Conservation (phyloP, 2,888 invertebrate genomes). For the Trissolcus japonicus region DNA sequence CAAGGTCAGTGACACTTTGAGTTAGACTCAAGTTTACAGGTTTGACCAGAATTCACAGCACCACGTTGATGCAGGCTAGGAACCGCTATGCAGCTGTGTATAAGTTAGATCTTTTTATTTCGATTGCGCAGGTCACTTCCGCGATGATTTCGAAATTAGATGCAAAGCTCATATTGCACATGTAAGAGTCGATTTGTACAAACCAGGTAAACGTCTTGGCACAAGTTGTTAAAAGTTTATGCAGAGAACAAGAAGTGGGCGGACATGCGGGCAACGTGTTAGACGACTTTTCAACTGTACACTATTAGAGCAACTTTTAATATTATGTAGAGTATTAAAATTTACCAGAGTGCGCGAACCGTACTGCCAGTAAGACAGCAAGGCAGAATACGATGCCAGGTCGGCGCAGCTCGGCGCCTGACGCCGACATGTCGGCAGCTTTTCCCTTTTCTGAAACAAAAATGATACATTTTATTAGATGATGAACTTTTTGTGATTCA, state of each 20-base stretch:
- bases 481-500: conserved; percentile 15
- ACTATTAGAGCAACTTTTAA: conserved; percentile 32
- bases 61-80: conserved; percentile 62
- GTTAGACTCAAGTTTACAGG: conserved; percentile 62
- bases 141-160: conserved; percentile 33
- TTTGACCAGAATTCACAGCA: conserved; percentile 71
- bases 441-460: conserved; percentile 54
- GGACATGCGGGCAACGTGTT: not conserved
- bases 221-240: conserved; percentile 29
- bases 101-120: conserved; percentile 30
- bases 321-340: conserved; percentile 51
- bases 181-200: not conserved
- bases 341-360: conserved; percentile 71
- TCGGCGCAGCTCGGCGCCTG: conserved; percentile 77
- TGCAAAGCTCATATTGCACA: not conserved
- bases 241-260: conserved; percentile 53
- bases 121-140: conserved; percentile 43
- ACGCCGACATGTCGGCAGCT: conserved; percentile 79
- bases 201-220: conserved; percentile 1
- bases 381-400: conserved; percentile 73
- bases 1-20: conserved; percentile 57
- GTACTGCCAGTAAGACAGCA: conserved; percentile 67
- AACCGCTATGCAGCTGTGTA: conserved; percentile 62
- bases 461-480: conserved; percentile 19
- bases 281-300: conserved; percentile 6